A percentile compares a stretch with the other conserved stretches of the same genome.
These are phyloP conservation scores for Pristionchus fissidentatus DNA, from an alignment of 2,888 invertebrate species.

Conservation along the genomic window DNA sequence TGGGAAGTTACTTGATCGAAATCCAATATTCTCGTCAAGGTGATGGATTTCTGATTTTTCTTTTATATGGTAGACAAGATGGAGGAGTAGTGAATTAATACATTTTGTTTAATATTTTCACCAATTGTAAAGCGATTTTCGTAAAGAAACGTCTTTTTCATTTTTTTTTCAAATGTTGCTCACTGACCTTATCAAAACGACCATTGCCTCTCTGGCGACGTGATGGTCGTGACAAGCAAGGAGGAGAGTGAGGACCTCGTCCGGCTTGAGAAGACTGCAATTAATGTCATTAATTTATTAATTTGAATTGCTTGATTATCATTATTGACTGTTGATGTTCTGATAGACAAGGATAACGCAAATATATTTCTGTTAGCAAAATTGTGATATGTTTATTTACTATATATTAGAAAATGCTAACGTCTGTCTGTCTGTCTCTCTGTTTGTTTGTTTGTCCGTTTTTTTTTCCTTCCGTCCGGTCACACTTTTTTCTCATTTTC, in stretches of 20 bases:
- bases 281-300: not conserved
- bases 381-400: too few relatives aligned
- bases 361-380: too few relatives aligned
- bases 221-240: conserved; percentile 68
- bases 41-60: too few relatives aligned
- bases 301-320: not conserved
- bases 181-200: conserved; percentile 55
- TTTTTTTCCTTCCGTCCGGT: too few relatives aligned
- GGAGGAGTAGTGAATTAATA: too few relatives aligned
- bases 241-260: conserved; percentile 70
- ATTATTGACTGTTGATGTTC: not conserved
- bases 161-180: not conserved
- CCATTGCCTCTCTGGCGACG: conserved; percentile 59
- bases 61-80: too few relatives aligned
- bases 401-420: too few relatives aligned
- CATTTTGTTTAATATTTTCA: not conserved
- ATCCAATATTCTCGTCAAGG: too few relatives aligned
- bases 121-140: not conserved
- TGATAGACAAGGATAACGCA: not conserved
- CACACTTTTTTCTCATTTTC: too few relatives aligned
- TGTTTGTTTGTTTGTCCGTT: too few relatives aligned
- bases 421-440: too few relatives aligned
- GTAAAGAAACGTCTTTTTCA: not conserved
- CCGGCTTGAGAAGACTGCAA: conserved; percentile 65
- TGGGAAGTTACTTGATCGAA: not conserved